Evolutionary conservation across 2,888 invertebrate genomes (phyloP).

Genomic region (Ctenicera cuprea): DNA sequence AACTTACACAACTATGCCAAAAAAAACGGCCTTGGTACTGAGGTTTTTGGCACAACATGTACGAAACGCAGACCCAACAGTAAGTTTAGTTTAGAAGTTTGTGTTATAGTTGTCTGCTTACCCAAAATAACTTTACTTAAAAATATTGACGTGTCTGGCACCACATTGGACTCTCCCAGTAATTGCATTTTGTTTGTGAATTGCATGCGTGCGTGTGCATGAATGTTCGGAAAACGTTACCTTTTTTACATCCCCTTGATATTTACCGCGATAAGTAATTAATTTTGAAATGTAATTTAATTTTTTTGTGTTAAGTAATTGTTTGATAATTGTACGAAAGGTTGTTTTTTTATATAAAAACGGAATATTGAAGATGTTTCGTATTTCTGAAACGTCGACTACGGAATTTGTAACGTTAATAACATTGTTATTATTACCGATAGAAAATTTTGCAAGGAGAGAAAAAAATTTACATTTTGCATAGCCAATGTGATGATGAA

Average conservation of each 20-base stretch:
- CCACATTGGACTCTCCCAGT: conserved; percentile 41
- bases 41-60: conserved; percentile 36
- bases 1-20: neutral
- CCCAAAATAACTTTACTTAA: conserved; percentile 29
- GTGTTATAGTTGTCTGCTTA: conserved; percentile 33
- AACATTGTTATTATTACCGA: too few relatives aligned
- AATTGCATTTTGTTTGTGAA: conserved; percentile 42
- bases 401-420: too few relatives aligned
- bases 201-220: conserved; percentile 32
- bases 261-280: neutral
- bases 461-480: too few relatives aligned
- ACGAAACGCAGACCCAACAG: conserved; percentile 36
- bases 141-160: conserved; percentile 46
- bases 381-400: too few relatives aligned
- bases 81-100: conserved; percentile 30
- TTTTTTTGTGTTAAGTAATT: too few relatives aligned
- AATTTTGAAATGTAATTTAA: neutral
- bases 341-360: too few relatives aligned
- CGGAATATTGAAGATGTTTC: too few relatives aligned
- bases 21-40: conserved; percentile 10
- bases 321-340: too few relatives aligned
- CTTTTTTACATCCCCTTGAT: neutral
- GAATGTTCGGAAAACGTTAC: neutral
- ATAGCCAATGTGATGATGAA: too few relatives aligned
- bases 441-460: too few relatives aligned